Conservation (phyloP, 2,888 invertebrate genomes). For the Apotomis capreana region DNA sequence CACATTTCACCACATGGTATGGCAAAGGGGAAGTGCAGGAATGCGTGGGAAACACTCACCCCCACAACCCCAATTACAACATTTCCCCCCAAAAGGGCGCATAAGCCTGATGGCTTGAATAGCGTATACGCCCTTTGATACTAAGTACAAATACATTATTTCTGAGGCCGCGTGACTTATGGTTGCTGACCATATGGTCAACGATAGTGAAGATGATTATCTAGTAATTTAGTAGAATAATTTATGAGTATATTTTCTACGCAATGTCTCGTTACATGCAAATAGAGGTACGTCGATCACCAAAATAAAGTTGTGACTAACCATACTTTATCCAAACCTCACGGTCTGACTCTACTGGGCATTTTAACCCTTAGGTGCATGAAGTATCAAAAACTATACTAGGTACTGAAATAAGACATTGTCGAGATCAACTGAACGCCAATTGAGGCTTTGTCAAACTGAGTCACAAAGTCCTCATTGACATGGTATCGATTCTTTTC, state of each 20-base stretch:
- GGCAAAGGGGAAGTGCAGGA: constrained; percentile 31
- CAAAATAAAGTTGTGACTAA: neutral
- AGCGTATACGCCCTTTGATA: neutral
- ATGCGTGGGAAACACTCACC: constrained; percentile 28
- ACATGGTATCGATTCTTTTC: too few relatives aligned
- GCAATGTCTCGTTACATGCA: constrained; percentile 44
- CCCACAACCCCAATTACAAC: constrained; percentile 24
- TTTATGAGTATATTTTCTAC: constrained; percentile 11
- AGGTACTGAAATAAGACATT: too few relatives aligned
- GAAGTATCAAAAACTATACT: too few relatives aligned
- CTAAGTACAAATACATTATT: neutral
- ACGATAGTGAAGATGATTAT: constrained; percentile 25
- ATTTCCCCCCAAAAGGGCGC: constrained; percentile 6
- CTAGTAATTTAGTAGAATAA: constrained; percentile 25
- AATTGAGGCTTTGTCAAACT: too few relatives aligned
- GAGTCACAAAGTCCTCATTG: too few relatives aligned
- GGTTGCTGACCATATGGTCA: constrained; percentile 26
- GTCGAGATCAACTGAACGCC: too few relatives aligned
- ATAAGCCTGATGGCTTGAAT: neutral
- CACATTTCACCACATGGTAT: constrained; percentile 26
- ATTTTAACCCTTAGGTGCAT: too few relatives aligned
- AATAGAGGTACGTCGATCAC: neutral
- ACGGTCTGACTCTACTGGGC: too few relatives aligned
- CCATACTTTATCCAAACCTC: too few relatives aligned
- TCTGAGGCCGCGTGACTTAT: constrained; percentile 27